Conservation (phyloP, 2,888 invertebrate genomes). For the Lycia hirtaria region DNA sequence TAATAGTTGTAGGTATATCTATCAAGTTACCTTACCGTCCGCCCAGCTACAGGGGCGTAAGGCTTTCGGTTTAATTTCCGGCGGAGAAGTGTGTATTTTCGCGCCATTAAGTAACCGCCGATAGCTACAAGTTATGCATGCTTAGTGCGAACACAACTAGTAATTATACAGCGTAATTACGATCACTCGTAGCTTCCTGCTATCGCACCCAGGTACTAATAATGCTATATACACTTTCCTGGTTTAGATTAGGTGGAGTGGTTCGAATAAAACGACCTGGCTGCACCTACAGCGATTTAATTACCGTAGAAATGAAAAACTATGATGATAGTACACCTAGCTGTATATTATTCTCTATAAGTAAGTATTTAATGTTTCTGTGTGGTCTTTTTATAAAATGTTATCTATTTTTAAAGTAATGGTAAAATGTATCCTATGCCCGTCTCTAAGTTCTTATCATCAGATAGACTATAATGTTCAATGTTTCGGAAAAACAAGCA, state of each 20-base stretch:
- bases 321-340: too few species aligned
- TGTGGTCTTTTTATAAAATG: too few species aligned
- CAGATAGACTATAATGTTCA: too few species aligned
- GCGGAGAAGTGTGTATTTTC: slow-evolving; percentile 56
- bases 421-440: too few species aligned
- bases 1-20: slow-evolving; percentile 8
- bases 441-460: too few species aligned
- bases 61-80: slow-evolving; percentile 59
- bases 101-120: slow-evolving; percentile 52
- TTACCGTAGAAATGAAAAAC: too few species aligned
- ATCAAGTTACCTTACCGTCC: slow-evolving; percentile 22
- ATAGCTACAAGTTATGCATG: slow-evolving; percentile 50
- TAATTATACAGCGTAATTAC: slow-evolving; percentile 39
- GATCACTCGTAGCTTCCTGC: slow-evolving; percentile 31
- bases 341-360: too few species aligned
- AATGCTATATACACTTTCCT: slow-evolving; percentile 15
- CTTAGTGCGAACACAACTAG: slow-evolving; percentile 43
- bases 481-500: too few species aligned
- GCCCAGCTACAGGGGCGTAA: slow-evolving; percentile 23
- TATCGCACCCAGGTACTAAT: slow-evolving; percentile 8
- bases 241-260: not conserved
- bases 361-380: too few species aligned
- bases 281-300: too few species aligned
- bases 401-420: too few species aligned
- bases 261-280: not conserved